Evolutionary conservation across 1,140 invertebrate species (phyloP), one percentile per base, ranked within the genome.

Genomic region (Eubasilissa regina): DNA sequence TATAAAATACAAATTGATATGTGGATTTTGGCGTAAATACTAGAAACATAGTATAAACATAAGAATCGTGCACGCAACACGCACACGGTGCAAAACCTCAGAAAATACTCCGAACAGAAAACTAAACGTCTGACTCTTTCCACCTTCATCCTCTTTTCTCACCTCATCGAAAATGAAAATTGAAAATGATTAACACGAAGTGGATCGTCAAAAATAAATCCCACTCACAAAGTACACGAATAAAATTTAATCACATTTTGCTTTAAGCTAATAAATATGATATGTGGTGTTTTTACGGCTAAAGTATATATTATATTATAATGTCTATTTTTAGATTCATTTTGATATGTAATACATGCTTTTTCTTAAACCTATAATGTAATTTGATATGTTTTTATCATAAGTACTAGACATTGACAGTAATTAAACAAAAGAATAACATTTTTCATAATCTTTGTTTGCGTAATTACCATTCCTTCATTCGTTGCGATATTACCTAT

Each of bases 171-270:
- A 17, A 19, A 60, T n/a, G 17, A 60, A 21, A 60, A 17, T 60
- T 60, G 56, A 60, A 60, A 15, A 10, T 35, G 25, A 35, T 6
- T 3, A 35, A 3, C 25, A 35, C 25, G 25, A 35, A 35, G 25
- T 6, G 25, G 25, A 35, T 35, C 25, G 6, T 35, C 25, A 35
- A 64, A 64, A 64, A 43, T 64, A 35, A 35, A 43, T 68, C n/a
- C 58, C 9, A 62, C 21, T 60, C 25, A 19, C 25, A 25, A 43
- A 25, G 25, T 62, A 62, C 25, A 62, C 48, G 11, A 51, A 15
- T 19, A 19, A 60, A 19, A 21, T 78, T 53, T 47, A 80, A 81
- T 81, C 80, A 81, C 80, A 81, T 74, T 81, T 75, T 81, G 75
- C 80, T 80, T 80, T 75, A 51, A 75, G 17, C 11, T 35, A 64